Evolutionary conservation across 2,888 invertebrate species (phyloP).

Genomic region (Bombylius major): DNA sequence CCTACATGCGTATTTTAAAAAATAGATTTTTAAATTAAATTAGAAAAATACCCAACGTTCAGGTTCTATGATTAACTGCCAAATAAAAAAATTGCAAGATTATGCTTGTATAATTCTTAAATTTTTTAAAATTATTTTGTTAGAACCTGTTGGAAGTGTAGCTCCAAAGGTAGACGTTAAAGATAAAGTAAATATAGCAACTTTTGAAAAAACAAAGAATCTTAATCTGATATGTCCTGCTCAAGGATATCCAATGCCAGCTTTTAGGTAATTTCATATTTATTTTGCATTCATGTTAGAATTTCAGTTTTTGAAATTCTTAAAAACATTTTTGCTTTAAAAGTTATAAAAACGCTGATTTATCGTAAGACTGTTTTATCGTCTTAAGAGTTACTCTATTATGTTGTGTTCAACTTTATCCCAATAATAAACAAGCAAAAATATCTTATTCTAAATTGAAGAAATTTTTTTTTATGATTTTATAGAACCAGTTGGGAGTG

Average conservation of each 20-base stretch:
- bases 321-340: no score
- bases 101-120: background rate
- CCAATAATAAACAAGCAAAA: no score
- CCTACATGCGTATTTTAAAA: no score
- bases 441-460: no score
- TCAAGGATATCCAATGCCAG: constrained; percentile 62
- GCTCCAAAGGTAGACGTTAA: constrained; percentile 50
- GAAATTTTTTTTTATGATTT: background rate
- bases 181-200: constrained; percentile 34
- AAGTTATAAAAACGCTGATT: no score
- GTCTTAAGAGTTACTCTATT: no score
- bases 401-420: no score
- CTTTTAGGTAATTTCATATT: constrained; percentile 42
- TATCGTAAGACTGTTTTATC: no score
- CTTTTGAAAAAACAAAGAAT: constrained; percentile 38
- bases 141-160: constrained; percentile 57
- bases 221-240: constrained; percentile 59
- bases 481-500: constrained; percentile 42
- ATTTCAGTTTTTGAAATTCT: no score
- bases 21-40: no score
- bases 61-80: background rate
- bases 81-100: background rate
- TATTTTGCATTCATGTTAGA: no score
- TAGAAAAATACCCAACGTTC: background rate
- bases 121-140: constrained; percentile 5